phyloP scores from a whole-genome alignment of 2,113 vertebrate genomes.

The Struthidea cinerea region DNA sequence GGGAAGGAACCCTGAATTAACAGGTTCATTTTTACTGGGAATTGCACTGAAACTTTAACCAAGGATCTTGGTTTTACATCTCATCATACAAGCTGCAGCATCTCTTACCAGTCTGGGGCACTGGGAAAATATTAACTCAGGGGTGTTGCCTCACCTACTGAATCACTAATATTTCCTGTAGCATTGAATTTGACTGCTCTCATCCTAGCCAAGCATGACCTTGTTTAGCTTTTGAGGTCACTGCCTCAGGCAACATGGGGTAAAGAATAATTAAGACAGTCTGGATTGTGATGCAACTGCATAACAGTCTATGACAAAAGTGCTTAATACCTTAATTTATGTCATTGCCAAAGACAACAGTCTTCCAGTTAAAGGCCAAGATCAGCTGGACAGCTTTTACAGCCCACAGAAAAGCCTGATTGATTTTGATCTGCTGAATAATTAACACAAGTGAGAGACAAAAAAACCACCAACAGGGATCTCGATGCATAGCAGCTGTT shows the following conservation, averaged over 20 bases:
- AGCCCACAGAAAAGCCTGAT: not conserved
- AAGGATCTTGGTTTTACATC: not conserved
- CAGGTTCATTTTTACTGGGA: not conserved
- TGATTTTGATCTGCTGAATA: not conserved
- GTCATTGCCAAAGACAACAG: not conserved
- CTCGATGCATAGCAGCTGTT: accelerated
- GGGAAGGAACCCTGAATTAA: not conserved
- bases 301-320: not conserved
- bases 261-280: slow-evolving; percentile 41
- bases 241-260: not conserved
- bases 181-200: not conserved
- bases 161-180: slow-evolving; percentile 15
- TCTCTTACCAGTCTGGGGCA: not conserved
- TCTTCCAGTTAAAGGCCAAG: not conserved
- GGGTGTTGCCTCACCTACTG: not conserved
- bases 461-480: not conserved
- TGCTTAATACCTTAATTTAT: not conserved
- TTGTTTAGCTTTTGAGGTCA: slow-evolving; percentile 14
- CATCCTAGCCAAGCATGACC: not conserved
- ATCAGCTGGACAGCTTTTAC: not conserved
- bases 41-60: not conserved
- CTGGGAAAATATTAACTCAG: slow-evolving; percentile 2
- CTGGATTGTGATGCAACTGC: slow-evolving; percentile 16
- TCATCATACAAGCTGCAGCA: not conserved
- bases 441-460: not conserved